These are phyloP conservation scores for Drosophila parvula DNA, from an alignment of 1,140 invertebrate genomes.

Conservation along the genomic window DNA sequence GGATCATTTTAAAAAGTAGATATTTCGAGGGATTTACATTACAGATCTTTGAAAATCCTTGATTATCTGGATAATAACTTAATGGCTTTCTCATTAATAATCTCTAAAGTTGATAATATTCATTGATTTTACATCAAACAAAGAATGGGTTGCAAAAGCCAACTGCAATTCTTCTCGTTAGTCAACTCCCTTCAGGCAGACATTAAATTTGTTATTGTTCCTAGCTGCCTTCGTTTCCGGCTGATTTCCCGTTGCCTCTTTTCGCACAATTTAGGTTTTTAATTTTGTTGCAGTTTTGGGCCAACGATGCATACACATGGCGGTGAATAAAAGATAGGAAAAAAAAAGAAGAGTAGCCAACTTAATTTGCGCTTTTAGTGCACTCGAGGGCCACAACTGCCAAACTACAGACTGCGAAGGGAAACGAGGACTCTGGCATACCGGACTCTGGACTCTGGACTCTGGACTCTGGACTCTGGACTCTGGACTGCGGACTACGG, in stretches of 20 bases:
- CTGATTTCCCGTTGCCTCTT: conserved; percentile 43
- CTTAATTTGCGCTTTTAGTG: conserved; percentile 82
- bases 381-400: conserved; percentile 68
- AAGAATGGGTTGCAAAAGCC: not conserved
- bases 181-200: conserved; percentile 18
- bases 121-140: not conserved
- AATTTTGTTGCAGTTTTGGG: conserved; percentile 72
- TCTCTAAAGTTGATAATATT: not conserved
- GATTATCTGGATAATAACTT: not conserved
- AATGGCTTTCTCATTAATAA: not conserved
- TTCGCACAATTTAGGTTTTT: conserved; percentile 70
- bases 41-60: no score
- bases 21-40: no score
- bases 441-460: conserved; percentile 6
- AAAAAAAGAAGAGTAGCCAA: conserved; percentile 49
- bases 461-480: conserved; percentile 11
- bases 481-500: no score
- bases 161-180: conserved; percentile 12
- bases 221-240: conserved; percentile 7
- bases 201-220: conserved; percentile 19
- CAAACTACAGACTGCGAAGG: conserved; percentile 41
- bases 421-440: conserved; percentile 2
- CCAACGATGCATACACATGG: conserved; percentile 40
- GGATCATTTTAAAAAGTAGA: no score
- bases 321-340: conserved; percentile 38